Conservation (phyloP, 53 echinoderm and acorn worm species). For the Henricia sp. region DNA sequence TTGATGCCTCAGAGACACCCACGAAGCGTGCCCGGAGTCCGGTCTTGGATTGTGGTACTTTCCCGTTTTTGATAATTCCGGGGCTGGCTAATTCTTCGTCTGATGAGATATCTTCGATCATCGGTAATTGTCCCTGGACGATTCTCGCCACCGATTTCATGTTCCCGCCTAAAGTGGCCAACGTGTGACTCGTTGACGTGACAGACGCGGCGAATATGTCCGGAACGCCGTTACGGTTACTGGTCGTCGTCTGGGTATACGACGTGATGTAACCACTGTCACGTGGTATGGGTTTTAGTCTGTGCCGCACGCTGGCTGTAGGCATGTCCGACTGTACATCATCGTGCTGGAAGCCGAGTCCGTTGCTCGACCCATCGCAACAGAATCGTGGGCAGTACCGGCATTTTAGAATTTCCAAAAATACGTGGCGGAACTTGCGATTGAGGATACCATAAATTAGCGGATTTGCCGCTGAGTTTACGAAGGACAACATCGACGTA, state of each 20-base stretch:
- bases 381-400: slow-evolving; percentile 51
- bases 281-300: slow-evolving; percentile 67
- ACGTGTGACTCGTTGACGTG: slow-evolving; percentile 55
- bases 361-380: slow-evolving; percentile 13
- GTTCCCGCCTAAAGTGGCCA: slow-evolving; percentile 66
- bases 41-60: not conserved
- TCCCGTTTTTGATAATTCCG: slow-evolving; percentile 20
- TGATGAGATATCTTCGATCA: slow-evolving; percentile 62
- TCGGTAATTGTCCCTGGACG: slow-evolving; percentile 65
- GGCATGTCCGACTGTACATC: slow-evolving; percentile 46
- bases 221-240: not conserved
- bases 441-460: slow-evolving; percentile 93
- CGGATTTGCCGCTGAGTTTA: slow-evolving; percentile 90
- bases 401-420: slow-evolving; percentile 73
- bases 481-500: slow-evolving; percentile 84
- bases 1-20: slow-evolving; percentile 28
- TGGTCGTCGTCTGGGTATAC: slow-evolving; percentile 45
- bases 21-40: slow-evolving; percentile 28
- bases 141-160: slow-evolving; percentile 52
- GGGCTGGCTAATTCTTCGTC: slow-evolving; percentile 23
- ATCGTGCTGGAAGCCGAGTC: slow-evolving; percentile 34
- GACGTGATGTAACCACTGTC: slow-evolving; percentile 70
- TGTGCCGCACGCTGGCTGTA: slow-evolving; percentile 44
- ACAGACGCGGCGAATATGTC: slow-evolving; percentile 67
- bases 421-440: slow-evolving; percentile 88